A percentile compares a stretch with the other conserved stretches of the same genome.
phyloP scores from a whole-genome alignment of 2,797 vertebrate species.

The Hyperoplus immaculatus region DNA sequence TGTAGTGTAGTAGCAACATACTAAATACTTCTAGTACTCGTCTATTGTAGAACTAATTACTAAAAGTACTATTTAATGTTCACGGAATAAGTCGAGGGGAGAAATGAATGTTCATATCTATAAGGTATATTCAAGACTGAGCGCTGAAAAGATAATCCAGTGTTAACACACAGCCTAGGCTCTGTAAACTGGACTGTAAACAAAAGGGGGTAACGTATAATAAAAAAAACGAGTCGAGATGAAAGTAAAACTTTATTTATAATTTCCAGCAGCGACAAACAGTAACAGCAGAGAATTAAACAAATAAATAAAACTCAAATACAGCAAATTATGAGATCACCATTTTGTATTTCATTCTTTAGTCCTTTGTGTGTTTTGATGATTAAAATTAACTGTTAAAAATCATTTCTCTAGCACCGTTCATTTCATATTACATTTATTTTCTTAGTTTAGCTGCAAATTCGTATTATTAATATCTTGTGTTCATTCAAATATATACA shows the following conservation, averaged over 20 bases:
- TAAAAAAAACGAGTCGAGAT: slow-evolving; percentile 25
- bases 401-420: slow-evolving; percentile 54
- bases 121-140: too few relatives aligned
- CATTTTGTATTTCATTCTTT: slow-evolving; percentile 46
- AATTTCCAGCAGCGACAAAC: slow-evolving; percentile 63
- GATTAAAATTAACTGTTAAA: slow-evolving; percentile 16
- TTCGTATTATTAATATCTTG: too few relatives aligned
- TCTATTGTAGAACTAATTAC: too few relatives aligned
- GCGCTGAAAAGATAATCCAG: too few relatives aligned
- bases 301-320: not conserved
- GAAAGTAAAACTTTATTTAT: slow-evolving; percentile 75
- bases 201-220: not conserved
- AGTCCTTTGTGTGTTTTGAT: not conserved
- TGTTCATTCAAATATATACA: too few relatives aligned
- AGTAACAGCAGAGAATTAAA: slow-evolving; percentile 47
- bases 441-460: not conserved
- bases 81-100: too few relatives aligned
- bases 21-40: too few relatives aligned
- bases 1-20: too few relatives aligned
- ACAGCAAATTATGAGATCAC: slow-evolving; percentile 1
- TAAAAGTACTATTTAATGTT: too few relatives aligned
- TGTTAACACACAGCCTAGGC: not conserved
- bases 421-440: slow-evolving; percentile 20
- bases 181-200: slow-evolving; percentile 34
- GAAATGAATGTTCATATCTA: too few relatives aligned